Base-by-base conservation (phyloP, 35 echinoderm and acorn worm species). In the Holothuria glaberrima region DNA sequence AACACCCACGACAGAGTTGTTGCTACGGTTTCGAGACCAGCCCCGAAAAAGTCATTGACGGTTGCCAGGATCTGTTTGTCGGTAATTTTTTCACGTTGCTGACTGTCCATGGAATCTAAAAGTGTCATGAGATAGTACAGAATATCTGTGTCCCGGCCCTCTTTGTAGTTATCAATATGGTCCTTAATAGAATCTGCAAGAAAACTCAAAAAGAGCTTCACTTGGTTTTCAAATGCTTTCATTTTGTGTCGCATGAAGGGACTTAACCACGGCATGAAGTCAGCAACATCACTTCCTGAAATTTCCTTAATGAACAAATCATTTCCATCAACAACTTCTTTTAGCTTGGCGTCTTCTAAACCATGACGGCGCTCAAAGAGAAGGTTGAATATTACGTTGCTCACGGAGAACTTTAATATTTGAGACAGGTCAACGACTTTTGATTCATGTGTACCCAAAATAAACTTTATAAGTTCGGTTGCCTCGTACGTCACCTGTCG, bases 211-310 rank as follows among this genome's bases (percentile, higher is more conserved):
- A 89, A 91, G 2, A 86, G 50, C 3, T 10, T 54, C 22, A 77
- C 28, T 31, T 94, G 60, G 6, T 75, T 46, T 48, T 73, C 68
- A 33, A 94, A 77, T 10, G 58, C 70, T 44, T 60, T 75, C 46
- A 80, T 60, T 67, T 68, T 84, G 60, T 81, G 86, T 21, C 26
- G 88, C 27, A 90, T 45, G 22, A 97, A 86, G 30, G 13, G 26
- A 32, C 41, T 31, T 12, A 94, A 48, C 92, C 95, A 93, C 6
- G 95, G 95, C 89, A 97, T 86, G 79, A 94, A 97, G 57, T 97
- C 95, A 35, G 85, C 80, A 1, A 87, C 64, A 34, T 92, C 94
- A 24, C 89, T 93, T 25, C 75, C 91, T 7, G 65, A 93, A 0
- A 68, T 86, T 4, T 89, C 90, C 30, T 88, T 63, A 2, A 58